Conservation (phyloP, 2,888 invertebrate species). For the Maniola hyperantus region DNA sequence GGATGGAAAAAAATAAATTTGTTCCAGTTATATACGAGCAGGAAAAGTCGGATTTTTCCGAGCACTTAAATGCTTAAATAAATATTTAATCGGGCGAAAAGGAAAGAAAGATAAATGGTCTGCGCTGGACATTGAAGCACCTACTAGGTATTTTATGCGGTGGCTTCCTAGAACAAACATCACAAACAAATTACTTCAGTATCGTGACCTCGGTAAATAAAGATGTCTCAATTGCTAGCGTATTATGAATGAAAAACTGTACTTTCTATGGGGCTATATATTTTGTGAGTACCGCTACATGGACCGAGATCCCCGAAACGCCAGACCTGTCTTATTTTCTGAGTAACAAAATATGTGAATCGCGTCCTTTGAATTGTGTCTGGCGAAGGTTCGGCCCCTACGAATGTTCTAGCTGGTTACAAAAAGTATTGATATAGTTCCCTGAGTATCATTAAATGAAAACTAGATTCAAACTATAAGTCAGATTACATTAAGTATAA, state of each 20-base stretch:
- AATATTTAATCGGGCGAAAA: slow-evolving; percentile 21
- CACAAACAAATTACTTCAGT: slow-evolving; percentile 12
- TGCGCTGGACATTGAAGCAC: not conserved
- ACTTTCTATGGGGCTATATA: too few relatives aligned
- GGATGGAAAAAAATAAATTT: slow-evolving; percentile 28
- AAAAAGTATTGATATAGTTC: too few relatives aligned
- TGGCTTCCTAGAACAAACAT: not conserved
- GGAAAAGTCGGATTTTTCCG: slow-evolving; percentile 26
- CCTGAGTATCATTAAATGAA: too few relatives aligned
- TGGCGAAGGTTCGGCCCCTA: too few relatives aligned
- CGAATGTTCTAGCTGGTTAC: too few relatives aligned
- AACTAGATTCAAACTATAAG: too few relatives aligned
- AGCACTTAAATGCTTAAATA: slow-evolving; percentile 19
- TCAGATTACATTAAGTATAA: too few relatives aligned
- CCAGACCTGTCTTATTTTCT: too few relatives aligned
- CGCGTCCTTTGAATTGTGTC: too few relatives aligned
- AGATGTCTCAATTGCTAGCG: not conserved
- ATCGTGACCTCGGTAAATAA: slow-evolving; percentile 41
- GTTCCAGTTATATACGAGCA: slow-evolving; percentile 27
- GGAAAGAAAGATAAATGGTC: slow-evolving; percentile 13
- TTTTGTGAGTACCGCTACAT: too few relatives aligned
- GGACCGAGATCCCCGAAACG: too few relatives aligned
- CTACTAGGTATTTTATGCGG: not conserved
- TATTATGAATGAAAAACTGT: not conserved
- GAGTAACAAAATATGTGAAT: too few relatives aligned